Percentiles rank a stretch among this genome's conserved stretches.
These are phyloP conservation scores for Dipodomys ordii DNA, from an alignment of 2,113 vertebrate genomes.

Conservation along the genomic window DNA sequence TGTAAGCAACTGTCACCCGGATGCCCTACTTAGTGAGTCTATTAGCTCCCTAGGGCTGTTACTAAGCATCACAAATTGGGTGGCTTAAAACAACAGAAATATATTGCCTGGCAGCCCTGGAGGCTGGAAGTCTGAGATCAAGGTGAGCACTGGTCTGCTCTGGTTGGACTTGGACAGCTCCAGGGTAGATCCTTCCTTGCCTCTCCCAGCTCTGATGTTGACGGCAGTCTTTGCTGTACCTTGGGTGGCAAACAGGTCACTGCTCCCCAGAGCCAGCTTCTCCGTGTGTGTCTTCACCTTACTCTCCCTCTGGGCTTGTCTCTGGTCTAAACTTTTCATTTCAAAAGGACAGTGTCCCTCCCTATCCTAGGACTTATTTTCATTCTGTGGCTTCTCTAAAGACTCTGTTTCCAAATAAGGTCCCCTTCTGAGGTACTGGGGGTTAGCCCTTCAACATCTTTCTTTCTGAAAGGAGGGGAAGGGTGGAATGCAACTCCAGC, in stretches of 20 bases:
- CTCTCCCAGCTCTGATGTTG: neutral
- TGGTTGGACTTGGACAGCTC: neutral
- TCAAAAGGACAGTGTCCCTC: neutral
- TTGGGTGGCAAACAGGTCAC: neutral
- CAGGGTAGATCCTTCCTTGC: neutral
- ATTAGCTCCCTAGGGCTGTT: neutral
- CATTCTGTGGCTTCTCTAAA: neutral
- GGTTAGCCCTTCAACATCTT: neutral
- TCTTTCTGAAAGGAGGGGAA: too few species aligned
- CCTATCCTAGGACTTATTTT: slow-evolving; percentile 5
- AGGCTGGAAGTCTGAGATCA: neutral
- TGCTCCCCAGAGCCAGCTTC: neutral
- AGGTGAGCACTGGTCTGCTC: neutral
- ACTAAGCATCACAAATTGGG: neutral
- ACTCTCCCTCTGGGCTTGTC: too few species aligned
- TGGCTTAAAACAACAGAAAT: neutral
- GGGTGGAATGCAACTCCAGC: neutral
- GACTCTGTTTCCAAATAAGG: neutral
- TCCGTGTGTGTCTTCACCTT: neutral
- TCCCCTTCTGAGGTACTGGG: neutral
- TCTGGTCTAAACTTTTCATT: neutral
- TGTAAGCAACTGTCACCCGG: neutral
- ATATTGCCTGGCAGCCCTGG: neutral
- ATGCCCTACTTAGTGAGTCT: neutral
- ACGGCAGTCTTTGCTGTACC: neutral